Evolutionary conservation across 2,797 vertebrate species (phyloP).

Genomic region (Bucorvus abyssinicus): DNA sequence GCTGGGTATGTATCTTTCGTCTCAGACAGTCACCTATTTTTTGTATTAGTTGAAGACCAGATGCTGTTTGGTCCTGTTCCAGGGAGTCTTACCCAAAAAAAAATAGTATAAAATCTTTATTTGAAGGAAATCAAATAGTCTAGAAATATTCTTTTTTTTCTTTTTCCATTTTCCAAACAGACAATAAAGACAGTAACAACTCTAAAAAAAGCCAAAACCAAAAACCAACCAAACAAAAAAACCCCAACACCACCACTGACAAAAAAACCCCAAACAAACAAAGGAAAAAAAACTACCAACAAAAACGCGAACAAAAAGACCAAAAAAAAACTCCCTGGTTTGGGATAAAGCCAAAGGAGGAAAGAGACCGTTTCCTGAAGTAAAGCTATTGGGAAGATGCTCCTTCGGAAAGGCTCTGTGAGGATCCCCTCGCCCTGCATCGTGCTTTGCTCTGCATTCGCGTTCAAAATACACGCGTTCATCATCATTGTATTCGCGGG

Average conservation of each 20-base stretch:
- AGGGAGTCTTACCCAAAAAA: not conserved
- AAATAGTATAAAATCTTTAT: not conserved
- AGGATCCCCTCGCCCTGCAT: not conserved
- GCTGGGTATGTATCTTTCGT: not conserved
- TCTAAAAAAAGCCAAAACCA: not conserved
- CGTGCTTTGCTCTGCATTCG: fast-evolving
- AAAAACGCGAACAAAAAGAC: fast-evolving
- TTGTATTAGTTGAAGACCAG: not conserved
- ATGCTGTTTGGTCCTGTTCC: not conserved
- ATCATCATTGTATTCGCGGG: fast-evolving
- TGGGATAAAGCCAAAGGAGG: not conserved
- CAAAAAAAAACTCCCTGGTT: not conserved
- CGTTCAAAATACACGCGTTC: not conserved
- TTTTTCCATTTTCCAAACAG: not conserved
- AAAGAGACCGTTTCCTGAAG: not conserved
- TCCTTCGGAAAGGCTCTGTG: not conserved
- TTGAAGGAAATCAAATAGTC: not conserved
- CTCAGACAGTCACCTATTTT: not conserved
- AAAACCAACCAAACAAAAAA: not conserved
- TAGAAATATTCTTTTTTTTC: not conserved
- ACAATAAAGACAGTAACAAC: not conserved
- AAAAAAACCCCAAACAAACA: not conserved
- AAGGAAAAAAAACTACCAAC: not conserved
- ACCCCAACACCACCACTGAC: not conserved
- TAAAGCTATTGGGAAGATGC: not conserved